These are phyloP conservation scores for Anthrax anthrax DNA, from an alignment of 2,888 invertebrate genomes.

Conservation along the genomic window DNA sequence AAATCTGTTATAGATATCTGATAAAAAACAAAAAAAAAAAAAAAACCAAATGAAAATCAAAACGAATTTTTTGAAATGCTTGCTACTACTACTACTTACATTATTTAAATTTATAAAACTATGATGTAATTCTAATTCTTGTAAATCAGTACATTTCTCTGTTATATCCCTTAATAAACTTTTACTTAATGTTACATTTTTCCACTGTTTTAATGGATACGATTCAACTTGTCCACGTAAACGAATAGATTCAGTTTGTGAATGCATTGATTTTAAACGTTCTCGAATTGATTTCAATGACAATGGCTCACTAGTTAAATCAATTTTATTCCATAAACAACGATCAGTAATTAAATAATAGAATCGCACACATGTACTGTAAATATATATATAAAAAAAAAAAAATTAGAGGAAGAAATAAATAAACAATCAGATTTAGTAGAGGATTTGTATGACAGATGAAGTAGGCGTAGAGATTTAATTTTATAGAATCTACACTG, in stretches of 20 bases:
- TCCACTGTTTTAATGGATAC: constrained; percentile 18
- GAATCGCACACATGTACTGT: constrained; percentile 28
- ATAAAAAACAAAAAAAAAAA: constrained; percentile 13
- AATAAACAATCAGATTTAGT: neutral
- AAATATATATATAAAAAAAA: neutral
- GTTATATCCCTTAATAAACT: constrained; percentile 21
- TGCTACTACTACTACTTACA: too few species aligned
- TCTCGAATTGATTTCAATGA: constrained; percentile 23
- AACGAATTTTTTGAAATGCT: too few species aligned
- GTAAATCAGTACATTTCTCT: constrained; percentile 20
- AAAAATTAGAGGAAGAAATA: neutral
- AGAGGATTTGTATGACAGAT: too few species aligned
- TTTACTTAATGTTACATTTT: constrained; percentile 18
- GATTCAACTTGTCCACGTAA: constrained; percentile 22
- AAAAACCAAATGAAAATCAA: too few species aligned
- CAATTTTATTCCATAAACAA: constrained; percentile 28
- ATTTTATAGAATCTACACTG: too few species aligned
- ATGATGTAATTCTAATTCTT: constrained; percentile 24
- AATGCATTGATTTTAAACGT: constrained; percentile 23
- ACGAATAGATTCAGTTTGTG: constrained; percentile 24
- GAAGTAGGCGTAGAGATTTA: too few species aligned
- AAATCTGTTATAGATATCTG: constrained; percentile 51
- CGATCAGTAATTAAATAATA: constrained; percentile 25
- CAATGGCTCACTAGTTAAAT: constrained; percentile 23
- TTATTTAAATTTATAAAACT: constrained; percentile 29